phyloP scores from a whole-genome alignment of 2,888 invertebrate species.

The Actias luna region DNA sequence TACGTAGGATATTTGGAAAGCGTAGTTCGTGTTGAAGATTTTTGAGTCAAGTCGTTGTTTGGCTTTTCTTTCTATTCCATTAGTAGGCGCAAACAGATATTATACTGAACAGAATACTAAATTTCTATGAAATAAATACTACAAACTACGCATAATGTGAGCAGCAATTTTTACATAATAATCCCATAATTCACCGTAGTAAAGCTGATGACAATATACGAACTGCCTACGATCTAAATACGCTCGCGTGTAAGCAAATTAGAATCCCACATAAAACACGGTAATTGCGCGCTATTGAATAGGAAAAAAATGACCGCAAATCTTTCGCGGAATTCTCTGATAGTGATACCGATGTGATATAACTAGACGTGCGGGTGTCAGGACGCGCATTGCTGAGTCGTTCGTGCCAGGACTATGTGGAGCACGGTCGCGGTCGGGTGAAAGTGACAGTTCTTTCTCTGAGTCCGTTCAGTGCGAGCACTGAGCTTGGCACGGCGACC shows the following conservation, averaged over 20 bases:
- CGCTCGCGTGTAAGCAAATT: constrained; percentile 48
- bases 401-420: constrained; percentile 64
- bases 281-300: constrained; percentile 64
- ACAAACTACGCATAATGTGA: not conserved
- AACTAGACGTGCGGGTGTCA: constrained; percentile 53
- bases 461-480: constrained; percentile 24
- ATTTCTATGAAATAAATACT: not conserved
- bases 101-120: not conserved
- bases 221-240: constrained; percentile 3
- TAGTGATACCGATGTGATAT: constrained; percentile 51
- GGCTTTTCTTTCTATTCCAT: too few species aligned
- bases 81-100: not conserved
- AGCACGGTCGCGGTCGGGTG: constrained; percentile 53
- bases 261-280: constrained; percentile 68
- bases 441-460: constrained; percentile 70
- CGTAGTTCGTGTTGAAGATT: too few species aligned
- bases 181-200: not conserved
- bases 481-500: not conserved
- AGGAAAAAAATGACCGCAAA: constrained; percentile 52
- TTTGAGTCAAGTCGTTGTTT: too few species aligned
- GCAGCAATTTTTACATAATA: not conserved
- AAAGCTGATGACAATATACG: not conserved
- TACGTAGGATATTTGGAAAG: too few species aligned
- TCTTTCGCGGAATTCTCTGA: constrained; percentile 63
- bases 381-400: constrained; percentile 47